Percentiles rank a stretch among this genome's conserved stretches.
Evolutionary conservation across 2,113 vertebrate species (phyloP).

Genomic region (Dromaius novaehollandiae): DNA sequence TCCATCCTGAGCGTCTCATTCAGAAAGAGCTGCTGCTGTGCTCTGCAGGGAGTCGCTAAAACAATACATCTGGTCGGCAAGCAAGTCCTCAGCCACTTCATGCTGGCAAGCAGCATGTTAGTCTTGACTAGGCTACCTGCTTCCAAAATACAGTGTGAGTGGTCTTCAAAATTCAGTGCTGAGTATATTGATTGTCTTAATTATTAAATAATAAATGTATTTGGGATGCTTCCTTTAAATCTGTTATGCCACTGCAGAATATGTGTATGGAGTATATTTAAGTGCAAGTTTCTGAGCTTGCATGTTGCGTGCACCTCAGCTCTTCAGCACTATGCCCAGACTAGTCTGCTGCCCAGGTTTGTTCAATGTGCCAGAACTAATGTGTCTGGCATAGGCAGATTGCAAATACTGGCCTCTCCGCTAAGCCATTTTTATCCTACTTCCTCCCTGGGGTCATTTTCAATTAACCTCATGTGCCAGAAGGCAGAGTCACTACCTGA

Average conservation of each 20-base stretch:
- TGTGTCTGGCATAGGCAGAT: neutral
- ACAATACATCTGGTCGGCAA: fast-evolving
- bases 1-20: neutral
- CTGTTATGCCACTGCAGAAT: neutral
- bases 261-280: neutral
- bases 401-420: neutral
- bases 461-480: neutral
- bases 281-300: neutral
- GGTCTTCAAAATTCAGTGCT: neutral
- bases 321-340: neutral
- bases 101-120: neutral
- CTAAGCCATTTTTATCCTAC: neutral
- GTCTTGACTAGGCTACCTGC: neutral
- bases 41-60: neutral
- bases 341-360: neutral
- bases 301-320: neutral
- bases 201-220: neutral
- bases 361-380: neutral
- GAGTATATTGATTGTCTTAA: neutral
- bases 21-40: neutral
- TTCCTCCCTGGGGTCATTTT: neutral
- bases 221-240: neutral
- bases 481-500: neutral
- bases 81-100: neutral
- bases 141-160: neutral